Evolutionary conservation across 2,797 vertebrate genomes (phyloP).

Genomic region (Anableps anableps): DNA sequence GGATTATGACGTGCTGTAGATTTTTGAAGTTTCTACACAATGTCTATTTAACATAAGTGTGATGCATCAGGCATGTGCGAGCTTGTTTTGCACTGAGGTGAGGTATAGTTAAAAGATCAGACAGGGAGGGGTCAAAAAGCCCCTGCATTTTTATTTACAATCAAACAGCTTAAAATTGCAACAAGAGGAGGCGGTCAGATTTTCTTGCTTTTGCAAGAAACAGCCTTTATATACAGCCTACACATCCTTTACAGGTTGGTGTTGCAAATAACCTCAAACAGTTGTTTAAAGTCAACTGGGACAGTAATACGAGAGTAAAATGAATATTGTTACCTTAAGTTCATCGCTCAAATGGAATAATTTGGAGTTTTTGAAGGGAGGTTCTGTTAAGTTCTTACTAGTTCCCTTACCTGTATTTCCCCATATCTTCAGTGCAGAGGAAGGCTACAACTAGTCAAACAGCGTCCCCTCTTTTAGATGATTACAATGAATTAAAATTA

Average conservation of each 20-base stretch:
- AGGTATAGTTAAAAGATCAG: slow-evolving; percentile 62
- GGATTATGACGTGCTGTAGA: slow-evolving; percentile 20
- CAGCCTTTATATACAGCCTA: not conserved
- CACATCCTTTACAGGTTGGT: not conserved
- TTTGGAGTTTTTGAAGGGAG: not conserved
- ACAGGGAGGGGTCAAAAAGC: slow-evolving; percentile 73
- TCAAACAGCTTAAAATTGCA: slow-evolving; percentile 36
- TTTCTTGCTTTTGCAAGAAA: not conserved
- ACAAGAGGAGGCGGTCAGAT: not conserved
- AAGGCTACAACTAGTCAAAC: not conserved
- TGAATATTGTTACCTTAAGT: not conserved
- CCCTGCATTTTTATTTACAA: slow-evolving; percentile 57
- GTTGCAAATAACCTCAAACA: not conserved
- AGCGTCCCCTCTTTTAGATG: not conserved
- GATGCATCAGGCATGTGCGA: slow-evolving; percentile 35
- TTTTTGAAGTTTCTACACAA: slow-evolving; percentile 43
- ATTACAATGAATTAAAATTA: not conserved
- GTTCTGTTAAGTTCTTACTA: not conserved
- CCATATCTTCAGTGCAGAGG: not conserved
- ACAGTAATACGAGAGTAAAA: not conserved
- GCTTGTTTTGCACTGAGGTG: slow-evolving; percentile 49
- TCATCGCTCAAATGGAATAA: not conserved
- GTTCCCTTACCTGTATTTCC: not conserved
- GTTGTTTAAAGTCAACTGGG: not conserved
- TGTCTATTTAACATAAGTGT: slow-evolving; percentile 40